Evolutionary conservation across 2,113 vertebrate genomes (phyloP), one percentile per base, ranked within the genome.

Genomic region (Tretioscincus oriximinensis): DNA sequence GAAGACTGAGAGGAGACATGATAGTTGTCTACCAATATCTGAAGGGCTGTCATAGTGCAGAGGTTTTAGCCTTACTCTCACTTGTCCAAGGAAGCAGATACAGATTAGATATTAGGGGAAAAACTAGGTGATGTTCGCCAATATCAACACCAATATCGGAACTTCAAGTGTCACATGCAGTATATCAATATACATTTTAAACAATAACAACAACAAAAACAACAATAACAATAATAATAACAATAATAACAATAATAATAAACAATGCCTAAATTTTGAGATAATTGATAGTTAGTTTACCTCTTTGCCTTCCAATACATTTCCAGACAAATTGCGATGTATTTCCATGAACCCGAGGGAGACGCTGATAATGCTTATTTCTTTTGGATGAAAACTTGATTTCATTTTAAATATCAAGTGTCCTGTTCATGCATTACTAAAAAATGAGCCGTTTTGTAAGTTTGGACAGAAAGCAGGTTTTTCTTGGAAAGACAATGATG

Each of bases 361-460:
- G 1, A 21, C 28, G 67, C 0, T 7, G 7, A 64, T 63, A 24
- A 1, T 2, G 41, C 35, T 9, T 4, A 47, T n/a, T 70, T 3
- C 67, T 1, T 66, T 3, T 81, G 26, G 1, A 1, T 7, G 5
- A 9, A 75, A 81, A 24, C 61, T 69, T 68, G 26, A 22, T 67
- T 29, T 77, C 21, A 64, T 72, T 77, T 64, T 60, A 86, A 73
- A 2, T 82, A 65, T 86, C 77, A 1, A 51, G 1, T 84, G 1
- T 67, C 66, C 78, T 72, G 76, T 63, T 74, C 29, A 78, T 26
- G 8, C 9, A 14, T 35, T 65, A 49, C 18, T 14, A 72, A 77
- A 41, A 24, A 41, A 35, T 65, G 29, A 77, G 14, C n/a, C 22
- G 28, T 47, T 3, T 54, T 11, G 64, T 41, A 63, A 22, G 24